These are phyloP conservation scores for Paralvinella palmiformis DNA, from an alignment of 1,140 invertebrate species.

Conservation along the genomic window DNA sequence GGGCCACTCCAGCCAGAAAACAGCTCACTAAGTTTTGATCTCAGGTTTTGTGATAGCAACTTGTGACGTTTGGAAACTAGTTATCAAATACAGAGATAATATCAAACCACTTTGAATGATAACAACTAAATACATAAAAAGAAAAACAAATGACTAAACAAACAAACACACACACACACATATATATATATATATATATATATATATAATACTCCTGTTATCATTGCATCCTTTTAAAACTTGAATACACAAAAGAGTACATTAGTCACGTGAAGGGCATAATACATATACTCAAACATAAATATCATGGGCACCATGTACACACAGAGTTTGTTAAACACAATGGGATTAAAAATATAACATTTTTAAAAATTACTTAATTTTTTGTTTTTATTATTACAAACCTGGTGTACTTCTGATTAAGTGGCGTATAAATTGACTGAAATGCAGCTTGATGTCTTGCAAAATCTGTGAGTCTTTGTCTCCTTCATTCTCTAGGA, in stretches of 20 bases:
- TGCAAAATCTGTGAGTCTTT: conserved; percentile 50
- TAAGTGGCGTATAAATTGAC: conserved; percentile 86
- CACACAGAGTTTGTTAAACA: too few species aligned
- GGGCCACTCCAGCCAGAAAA: conserved; percentile 90
- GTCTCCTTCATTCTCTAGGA: conserved; percentile 77
- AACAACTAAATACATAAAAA: not conserved
- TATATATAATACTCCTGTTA: not conserved
- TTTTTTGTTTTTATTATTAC: too few species aligned
- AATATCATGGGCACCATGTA: too few species aligned
- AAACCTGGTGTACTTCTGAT: conserved; percentile 55
- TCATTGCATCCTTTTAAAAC: not conserved
- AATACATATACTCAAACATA: too few species aligned
- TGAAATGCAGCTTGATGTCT: conserved; percentile 88
- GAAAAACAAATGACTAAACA: conserved; percentile 3
- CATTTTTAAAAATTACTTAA: too few species aligned
- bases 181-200: not conserved
- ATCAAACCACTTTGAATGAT: too few species aligned
- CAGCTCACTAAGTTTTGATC: conserved; percentile 79
- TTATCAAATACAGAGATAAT: too few species aligned
- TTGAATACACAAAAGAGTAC: not conserved
- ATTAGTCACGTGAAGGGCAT: not conserved
- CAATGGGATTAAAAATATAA: too few species aligned
- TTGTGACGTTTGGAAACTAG: conserved; percentile 78
- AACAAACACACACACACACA: not conserved
- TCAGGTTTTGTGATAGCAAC: conserved; percentile 77